Evolutionary conservation across 2,797 vertebrate species (phyloP).

Genomic region (Lagodon rhomboides): DNA sequence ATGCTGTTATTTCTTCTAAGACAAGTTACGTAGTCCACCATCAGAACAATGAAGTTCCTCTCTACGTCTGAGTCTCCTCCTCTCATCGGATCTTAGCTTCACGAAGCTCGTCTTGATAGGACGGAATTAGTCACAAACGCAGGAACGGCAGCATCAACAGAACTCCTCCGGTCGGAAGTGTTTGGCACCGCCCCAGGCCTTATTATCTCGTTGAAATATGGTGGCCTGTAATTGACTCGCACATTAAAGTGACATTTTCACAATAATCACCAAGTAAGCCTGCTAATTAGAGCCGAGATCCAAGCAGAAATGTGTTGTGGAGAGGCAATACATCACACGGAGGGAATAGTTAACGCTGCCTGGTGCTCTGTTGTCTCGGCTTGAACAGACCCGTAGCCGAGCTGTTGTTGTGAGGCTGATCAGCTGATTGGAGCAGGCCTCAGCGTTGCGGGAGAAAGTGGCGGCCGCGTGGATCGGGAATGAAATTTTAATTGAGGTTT

Average conservation of each 20-base stretch:
- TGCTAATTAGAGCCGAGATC: slow-evolving; percentile 59
- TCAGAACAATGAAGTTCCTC: neutral
- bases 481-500: neutral
- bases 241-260: slow-evolving; percentile 60
- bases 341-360: neutral
- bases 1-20: neutral
- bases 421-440: slow-evolving; percentile 9
- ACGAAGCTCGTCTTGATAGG: slow-evolving; percentile 31
- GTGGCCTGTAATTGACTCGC: slow-evolving; percentile 61
- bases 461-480: neutral
- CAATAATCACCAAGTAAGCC: slow-evolving; percentile 52
- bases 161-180: slow-evolving; percentile 18
- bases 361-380: slow-evolving; percentile 4
- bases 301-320: slow-evolving; percentile 35
- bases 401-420: neutral
- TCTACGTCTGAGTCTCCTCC: neutral
- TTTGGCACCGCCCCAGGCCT: slow-evolving; percentile 41
- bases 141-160: slow-evolving; percentile 34
- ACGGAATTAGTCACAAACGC: slow-evolving; percentile 38
- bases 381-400: neutral
- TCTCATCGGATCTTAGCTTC: slow-evolving; percentile 8
- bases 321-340: slow-evolving; percentile 35
- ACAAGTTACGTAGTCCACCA: neutral
- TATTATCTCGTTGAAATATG: slow-evolving; percentile 56
- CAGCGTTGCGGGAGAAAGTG: neutral